Conservation (phyloP, 53 echinoderm and acorn worm genomes). For the Crossaster papposus region DNA sequence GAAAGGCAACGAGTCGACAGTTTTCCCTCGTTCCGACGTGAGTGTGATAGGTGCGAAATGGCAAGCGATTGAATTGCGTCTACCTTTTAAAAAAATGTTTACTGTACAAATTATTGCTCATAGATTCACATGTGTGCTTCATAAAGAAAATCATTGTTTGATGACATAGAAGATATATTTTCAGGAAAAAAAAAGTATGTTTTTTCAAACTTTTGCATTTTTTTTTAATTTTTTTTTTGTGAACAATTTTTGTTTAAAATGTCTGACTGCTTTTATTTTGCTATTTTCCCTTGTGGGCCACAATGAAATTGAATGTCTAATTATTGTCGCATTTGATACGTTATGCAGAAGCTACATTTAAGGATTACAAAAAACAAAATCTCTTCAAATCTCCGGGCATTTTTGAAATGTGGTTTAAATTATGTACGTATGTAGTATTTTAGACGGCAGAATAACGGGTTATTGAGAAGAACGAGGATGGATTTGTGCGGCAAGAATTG, state of each 20-base stretch:
- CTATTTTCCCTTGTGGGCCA: neutral
- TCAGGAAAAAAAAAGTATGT: neutral
- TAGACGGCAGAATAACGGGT: neutral
- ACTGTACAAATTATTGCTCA: slow-evolving; percentile 4
- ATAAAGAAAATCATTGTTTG: neutral
- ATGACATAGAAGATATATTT: slow-evolving; percentile 12
- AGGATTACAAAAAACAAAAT: too few species aligned
- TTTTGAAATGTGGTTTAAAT: neutral
- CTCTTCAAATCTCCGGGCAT: neutral
- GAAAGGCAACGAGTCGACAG: neutral
- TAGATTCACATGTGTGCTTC: slow-evolving; percentile 33
- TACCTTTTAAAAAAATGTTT: neutral
- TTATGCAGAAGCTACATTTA: too few species aligned
- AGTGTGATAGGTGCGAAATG: neutral
- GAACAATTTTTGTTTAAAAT: neutral
- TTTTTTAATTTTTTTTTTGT: neutral
- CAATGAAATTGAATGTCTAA: neutral
- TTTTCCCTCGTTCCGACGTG: neutral
- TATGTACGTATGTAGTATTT: neutral
- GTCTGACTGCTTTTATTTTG: neutral
- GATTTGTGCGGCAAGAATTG: too few species aligned
- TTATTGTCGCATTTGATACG: neutral
- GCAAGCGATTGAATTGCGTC: neutral
- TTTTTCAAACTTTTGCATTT: slow-evolving; percentile 16
- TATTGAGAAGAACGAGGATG: too few species aligned